A percentile compares a stretch with the other conserved stretches of the same genome.
Conservation (phyloP, 2,797 vertebrate species). For the Coluber constrictor region DNA sequence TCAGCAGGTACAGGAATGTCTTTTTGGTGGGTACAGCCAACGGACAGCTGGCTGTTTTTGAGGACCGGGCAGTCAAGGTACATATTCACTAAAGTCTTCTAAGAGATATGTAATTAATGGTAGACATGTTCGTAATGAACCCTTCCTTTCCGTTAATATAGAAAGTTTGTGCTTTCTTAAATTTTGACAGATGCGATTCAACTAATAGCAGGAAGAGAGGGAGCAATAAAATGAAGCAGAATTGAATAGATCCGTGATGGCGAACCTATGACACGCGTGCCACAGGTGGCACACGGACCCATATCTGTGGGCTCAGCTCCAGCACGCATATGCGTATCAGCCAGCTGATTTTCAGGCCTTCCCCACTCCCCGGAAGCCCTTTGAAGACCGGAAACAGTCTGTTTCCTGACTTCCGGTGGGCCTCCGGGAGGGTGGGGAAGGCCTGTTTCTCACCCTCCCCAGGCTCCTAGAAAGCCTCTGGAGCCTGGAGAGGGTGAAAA, state of each 20-base stretch:
- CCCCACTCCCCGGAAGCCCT: too few species aligned
- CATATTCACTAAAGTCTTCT: slow-evolving; percentile 13
- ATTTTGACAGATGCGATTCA: background rate
- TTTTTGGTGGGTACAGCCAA: slow-evolving; percentile 90
- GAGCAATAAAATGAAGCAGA: background rate
- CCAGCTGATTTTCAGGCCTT: too few species aligned
- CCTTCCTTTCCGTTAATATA: slow-evolving; percentile 1
- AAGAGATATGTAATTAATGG: background rate
- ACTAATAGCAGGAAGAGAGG: background rate
- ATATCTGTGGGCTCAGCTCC: too few species aligned
- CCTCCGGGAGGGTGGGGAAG: too few species aligned
- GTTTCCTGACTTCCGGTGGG: too few species aligned
- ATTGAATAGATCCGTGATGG: background rate
- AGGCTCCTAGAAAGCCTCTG: too few species aligned
- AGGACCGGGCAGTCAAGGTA: slow-evolving; percentile 88
- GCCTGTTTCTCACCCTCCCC: too few species aligned
- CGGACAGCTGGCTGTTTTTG: slow-evolving; percentile 85
- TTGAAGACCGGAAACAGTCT: too few species aligned
- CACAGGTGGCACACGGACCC: too few species aligned
- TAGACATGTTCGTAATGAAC: background rate
- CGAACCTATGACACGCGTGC: too few species aligned
- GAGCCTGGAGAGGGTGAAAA: too few species aligned
- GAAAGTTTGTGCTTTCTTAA: background rate
- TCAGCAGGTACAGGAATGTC: slow-evolving; percentile 81
- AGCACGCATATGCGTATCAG: too few species aligned